Evolutionary conservation across 2,888 invertebrate genomes (phyloP).

Genomic region (Charanyca ferruginea): DNA sequence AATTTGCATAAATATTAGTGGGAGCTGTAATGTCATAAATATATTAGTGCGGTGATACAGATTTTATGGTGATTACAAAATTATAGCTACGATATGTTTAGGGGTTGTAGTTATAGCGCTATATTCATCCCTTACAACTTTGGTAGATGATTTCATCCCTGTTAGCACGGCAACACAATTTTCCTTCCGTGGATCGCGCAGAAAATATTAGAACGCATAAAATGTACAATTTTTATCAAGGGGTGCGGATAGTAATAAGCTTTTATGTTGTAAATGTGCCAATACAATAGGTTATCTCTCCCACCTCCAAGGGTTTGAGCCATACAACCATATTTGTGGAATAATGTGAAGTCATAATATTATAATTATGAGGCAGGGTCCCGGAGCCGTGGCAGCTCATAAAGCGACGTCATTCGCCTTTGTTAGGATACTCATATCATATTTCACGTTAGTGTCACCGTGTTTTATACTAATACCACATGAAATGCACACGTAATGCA

Average conservation of each 20-base stretch:
- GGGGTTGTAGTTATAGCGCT: slow-evolving; percentile 76
- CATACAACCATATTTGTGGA: slow-evolving; percentile 70
- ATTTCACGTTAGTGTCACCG: slow-evolving; percentile 77
- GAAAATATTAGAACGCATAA: slow-evolving; percentile 57
- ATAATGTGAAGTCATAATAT: slow-evolving; percentile 89
- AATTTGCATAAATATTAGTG: slow-evolving; percentile 91
- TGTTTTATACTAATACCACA: slow-evolving; percentile 77
- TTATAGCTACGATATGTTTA: slow-evolving; percentile 80
- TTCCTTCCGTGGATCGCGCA: slow-evolving; percentile 18
- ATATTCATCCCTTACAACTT: slow-evolving; percentile 60
- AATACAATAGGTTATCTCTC: slow-evolving; percentile 70
- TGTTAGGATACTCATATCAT: slow-evolving; percentile 79
- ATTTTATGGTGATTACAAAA: slow-evolving; percentile 91
- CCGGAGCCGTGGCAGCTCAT: slow-evolving; percentile 73
- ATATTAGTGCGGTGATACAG: slow-evolving; percentile 90
- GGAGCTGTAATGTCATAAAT: slow-evolving; percentile 88
- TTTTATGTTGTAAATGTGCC: slow-evolving; percentile 69
- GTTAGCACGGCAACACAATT: slow-evolving; percentile 32
- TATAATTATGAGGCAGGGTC: slow-evolving; percentile 82
- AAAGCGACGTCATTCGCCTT: slow-evolving; percentile 83
- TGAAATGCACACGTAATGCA: slow-evolving; percentile 52
- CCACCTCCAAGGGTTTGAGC: slow-evolving; percentile 72
- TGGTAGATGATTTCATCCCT: slow-evolving; percentile 37
- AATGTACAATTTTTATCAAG: slow-evolving; percentile 62
- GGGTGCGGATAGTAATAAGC: slow-evolving; percentile 67